Evolutionary conservation across 2,797 vertebrate species (phyloP), one percentile per base, ranked within the genome.

Genomic region (Crocidura indochinensis): DNA sequence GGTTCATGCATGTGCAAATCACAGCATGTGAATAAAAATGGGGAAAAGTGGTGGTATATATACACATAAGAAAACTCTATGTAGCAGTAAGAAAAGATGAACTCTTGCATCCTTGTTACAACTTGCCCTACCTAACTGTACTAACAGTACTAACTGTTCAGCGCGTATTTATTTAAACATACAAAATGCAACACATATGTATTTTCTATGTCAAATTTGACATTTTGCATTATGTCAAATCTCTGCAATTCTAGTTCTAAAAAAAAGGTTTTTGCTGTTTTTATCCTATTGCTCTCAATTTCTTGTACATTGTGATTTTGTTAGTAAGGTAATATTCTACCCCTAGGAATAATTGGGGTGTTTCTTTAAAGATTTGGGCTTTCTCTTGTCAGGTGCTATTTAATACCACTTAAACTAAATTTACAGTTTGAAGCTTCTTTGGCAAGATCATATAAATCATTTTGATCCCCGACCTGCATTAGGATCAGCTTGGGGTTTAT

Each of bases 401-500:
- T 2, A 65, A 47, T 69, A n/a, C 47, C 31, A 64, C 38, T 64
- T 74, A 74, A 29, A 44, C 71, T 82, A n/a, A 82, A 69, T 26
- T 75, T 38, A 74, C 29, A n/a, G 49, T 47, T 17, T 49, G 74
- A 71, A 38, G 19, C 60, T 88, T 86, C n/a, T 77, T 78, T 29
- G 46, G 27, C n/a, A 75, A n/a, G 68, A 6, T 44, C 9, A 0
- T 71, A 72, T 78, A 78, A 74, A 84, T 65, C 68, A 60, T 81
- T 38, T 92, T 92, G 64, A 74, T 85, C 44, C 85, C 60, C 56
- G 91, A 93, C 8, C 69, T 49, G 83, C 19, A 47, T 79, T 85
- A 79, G 85, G 46, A 91, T 85, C 84, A 90, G 69, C 29, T 84
- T 95, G 67, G 64, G 68, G 38, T 79, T 94, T 94, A 87, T 80